Conservation (phyloP, 2,888 invertebrate genomes). For the Elmis aenea region DNA sequence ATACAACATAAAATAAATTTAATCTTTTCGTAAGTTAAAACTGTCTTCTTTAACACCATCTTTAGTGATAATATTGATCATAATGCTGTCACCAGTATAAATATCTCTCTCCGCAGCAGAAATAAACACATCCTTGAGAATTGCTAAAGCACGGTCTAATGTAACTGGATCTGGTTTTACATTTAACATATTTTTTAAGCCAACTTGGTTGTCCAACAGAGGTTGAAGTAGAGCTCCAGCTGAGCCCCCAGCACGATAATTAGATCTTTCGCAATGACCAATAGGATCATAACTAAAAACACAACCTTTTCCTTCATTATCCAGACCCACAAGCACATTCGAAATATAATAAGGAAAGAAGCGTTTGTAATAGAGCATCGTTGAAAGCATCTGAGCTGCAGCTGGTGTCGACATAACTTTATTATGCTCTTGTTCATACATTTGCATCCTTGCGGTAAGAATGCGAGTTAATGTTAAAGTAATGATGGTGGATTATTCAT, state of each 20-base stretch:
- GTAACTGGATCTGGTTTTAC: slow-evolving; percentile 59
- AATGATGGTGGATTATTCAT: slow-evolving; percentile 44
- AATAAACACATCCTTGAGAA: slow-evolving; percentile 94
- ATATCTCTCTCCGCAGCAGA: slow-evolving; percentile 98
- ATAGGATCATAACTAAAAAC: slow-evolving; percentile 97
- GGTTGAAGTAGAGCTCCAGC: slow-evolving; percentile 89
- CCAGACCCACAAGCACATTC: slow-evolving; percentile 90
- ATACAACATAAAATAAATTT: no score
- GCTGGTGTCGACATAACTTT: slow-evolving; percentile 90
- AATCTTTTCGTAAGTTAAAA: slow-evolving; percentile 85
- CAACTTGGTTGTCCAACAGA: slow-evolving; percentile 93
- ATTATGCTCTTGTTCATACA: slow-evolving; percentile 92
- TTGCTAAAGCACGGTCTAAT: slow-evolving; percentile 73
- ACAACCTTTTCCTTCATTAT: slow-evolving; percentile 88
- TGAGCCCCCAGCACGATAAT: slow-evolving; percentile 85
- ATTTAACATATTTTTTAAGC: slow-evolving; percentile 80
- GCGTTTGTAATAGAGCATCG: slow-evolving; percentile 90
- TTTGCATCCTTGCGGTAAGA: slow-evolving; percentile 82
- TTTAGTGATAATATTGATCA: slow-evolving; percentile 81
- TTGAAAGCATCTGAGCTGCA: slow-evolving; percentile 92
- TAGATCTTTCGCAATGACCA: slow-evolving; percentile 84
- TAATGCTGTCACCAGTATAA: slow-evolving; percentile 89
- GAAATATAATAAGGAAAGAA: slow-evolving; percentile 99
- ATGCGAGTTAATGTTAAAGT: slow-evolving; percentile 84
- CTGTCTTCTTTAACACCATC: slow-evolving; percentile 71